phyloP scores from a whole-genome alignment of 2,113 vertebrate species.

The Rhipidura dahli region DNA sequence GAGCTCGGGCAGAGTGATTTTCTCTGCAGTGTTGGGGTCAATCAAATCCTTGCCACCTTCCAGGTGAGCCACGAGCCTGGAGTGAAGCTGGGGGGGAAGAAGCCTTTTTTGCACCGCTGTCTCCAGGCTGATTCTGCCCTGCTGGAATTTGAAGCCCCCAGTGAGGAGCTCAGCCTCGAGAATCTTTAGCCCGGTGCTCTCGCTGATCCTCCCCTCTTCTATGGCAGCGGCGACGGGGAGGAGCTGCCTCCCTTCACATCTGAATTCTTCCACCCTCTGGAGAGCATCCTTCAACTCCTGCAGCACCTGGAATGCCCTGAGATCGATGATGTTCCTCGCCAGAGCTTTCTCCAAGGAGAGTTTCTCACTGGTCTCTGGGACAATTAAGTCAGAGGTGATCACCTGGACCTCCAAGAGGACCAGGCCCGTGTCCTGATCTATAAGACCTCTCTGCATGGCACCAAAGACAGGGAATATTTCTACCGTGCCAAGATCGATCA shows the following conservation, averaged over 20 bases:
- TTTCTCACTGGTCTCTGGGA: conserved; percentile 76
- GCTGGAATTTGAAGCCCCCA: conserved; percentile 72
- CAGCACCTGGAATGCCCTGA: conserved; percentile 69
- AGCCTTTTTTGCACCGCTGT: conserved; percentile 72
- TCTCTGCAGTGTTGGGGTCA: conserved; percentile 92
- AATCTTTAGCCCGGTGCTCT: conserved; percentile 82
- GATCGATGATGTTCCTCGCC: conserved; percentile 78
- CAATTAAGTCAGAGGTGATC: conserved; percentile 81
- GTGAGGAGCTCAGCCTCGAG: conserved; percentile 81
- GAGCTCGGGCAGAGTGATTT: conserved; percentile 78
- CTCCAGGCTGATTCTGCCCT: conserved; percentile 73
- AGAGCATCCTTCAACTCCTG: conserved; percentile 76
- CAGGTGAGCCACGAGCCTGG: conserved; percentile 73
- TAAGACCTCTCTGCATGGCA: conserved; percentile 89
- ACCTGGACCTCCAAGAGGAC: conserved; percentile 89
- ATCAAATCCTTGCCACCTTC: conserved; percentile 78
- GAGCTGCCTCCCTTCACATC: conserved; percentile 31
- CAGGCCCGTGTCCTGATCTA: conserved; percentile 91
- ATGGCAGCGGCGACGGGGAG: conserved; percentile 76
- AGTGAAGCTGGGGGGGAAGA: conserved; percentile 63
- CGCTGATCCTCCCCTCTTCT: conserved; percentile 78
- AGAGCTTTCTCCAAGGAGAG: conserved; percentile 83
- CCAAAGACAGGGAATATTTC: conserved; percentile 90
- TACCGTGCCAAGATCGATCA: conserved; percentile 92
- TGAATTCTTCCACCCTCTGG: conserved; percentile 51